Conservation (phyloP, 2,113 vertebrate genomes). For the Ammospiza nelsoni region DNA sequence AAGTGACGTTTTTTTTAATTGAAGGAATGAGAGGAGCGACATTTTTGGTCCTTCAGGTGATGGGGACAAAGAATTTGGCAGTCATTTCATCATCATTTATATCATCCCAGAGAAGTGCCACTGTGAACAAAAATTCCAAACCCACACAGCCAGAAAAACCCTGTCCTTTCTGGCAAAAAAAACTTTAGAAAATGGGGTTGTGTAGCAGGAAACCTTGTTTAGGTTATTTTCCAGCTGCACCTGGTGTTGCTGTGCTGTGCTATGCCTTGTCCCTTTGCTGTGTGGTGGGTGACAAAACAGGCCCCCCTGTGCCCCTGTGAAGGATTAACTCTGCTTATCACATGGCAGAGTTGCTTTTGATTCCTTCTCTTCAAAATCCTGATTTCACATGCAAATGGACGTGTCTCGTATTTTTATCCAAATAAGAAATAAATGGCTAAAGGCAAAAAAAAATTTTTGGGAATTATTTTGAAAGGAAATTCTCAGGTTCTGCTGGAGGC, state of each 20-base stretch:
- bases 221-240: not conserved
- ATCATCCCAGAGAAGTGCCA: not conserved
- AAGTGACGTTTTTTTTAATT: not conserved
- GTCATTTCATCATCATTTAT: not conserved
- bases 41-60: not conserved
- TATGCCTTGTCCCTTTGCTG: not conserved
- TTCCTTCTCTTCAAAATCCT: not conserved
- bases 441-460: not conserved
- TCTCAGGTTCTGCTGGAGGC: not conserved
- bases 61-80: not conserved
- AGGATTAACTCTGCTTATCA: not conserved
- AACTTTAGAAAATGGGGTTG: not conserved
- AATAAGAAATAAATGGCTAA: not conserved
- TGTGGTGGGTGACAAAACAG: not conserved
- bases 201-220: not conserved
- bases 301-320: fast-evolving
- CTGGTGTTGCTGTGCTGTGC: not conserved
- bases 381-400: not conserved
- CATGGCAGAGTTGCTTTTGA: not conserved
- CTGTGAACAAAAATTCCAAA: fast-evolving
- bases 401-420: not conserved
- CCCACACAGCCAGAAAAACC: not conserved
- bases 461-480: not conserved
- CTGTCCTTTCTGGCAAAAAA: not conserved
- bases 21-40: not conserved